Evolutionary conservation across 2,888 invertebrate species (phyloP), one percentile per base, ranked within the genome.

Genomic region (Rhyacophila evoluta): DNA sequence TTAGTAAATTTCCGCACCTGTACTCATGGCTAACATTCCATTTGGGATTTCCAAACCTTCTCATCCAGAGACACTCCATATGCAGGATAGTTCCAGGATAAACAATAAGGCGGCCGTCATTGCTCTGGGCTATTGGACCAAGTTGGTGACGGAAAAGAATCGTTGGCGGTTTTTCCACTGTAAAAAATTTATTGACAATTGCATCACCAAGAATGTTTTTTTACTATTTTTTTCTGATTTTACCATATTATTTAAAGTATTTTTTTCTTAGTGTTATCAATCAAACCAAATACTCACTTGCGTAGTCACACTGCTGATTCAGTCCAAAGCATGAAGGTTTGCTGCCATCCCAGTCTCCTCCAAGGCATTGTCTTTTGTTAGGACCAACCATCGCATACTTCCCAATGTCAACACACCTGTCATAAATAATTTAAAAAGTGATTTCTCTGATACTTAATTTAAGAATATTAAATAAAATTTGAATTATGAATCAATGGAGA

Each of bases 1-100:
- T 3, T 25, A 15, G n/a, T 4, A 55, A 12, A 25, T 5, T 10
- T 29, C 27, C 33, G 27, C 71, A 80, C 80, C 93, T 92, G 86
- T 92, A 91, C 83, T 91, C 89, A 83, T 92, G 93, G 71, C 93
- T 94, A 83, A 93, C 91, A 80, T 93, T 94, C 96, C 96, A 96
- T 85, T 94, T 95, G 0, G 96, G 96, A 84, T 94, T 93, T 0
- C 96, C 96, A 85, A 95, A 95, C 78, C 95, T 90, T 80, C 95
- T 88, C 88, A 95, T 95, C 95, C 96, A 96, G 8, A 96, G 89
- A 83, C 96, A 96, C 86, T 96, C 96, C 94, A 96, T 95, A 85
- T 96, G 96, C 36, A 96, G 88, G 12, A 94, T 93, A 0, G 95
- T 94, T 0, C 96, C 96, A 0, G 96, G 96, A 86, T 95, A 96